Evolutionary conservation across 2,113 vertebrate genomes (phyloP), one percentile per base, ranked within the genome.

Genomic region (Xerus inauris): DNA sequence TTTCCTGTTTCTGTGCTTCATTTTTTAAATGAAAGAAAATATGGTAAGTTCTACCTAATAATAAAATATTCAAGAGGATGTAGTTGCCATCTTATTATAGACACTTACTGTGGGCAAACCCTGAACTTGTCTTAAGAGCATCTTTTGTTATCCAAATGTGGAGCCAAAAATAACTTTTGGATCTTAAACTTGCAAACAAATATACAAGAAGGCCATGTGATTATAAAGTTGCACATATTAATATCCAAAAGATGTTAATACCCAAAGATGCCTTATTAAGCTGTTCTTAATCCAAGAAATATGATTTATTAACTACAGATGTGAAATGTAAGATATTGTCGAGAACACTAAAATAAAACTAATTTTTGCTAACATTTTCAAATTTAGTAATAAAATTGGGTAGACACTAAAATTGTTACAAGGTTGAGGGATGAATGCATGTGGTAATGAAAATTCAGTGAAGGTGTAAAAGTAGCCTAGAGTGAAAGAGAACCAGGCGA

Each of bases 71-170:
- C 96, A 96, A 96, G 96, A 97, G 91, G 81, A 97, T 42, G 57
- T 92, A 95, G 95, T 80, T 89, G 92, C 95, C 95, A 85, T 97
- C 97, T 97, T 97, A 98, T 97, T 86, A 94, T 84, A 97, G 96
- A 98, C 97, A 93, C 59, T 57, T 57, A 62, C 2, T 1, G 77
- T 90, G 67, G 38, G 79, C 79, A 97, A 65, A 59, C 75, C 38
- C 92, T 96, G 83, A 49, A 97, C 84, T 95, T 94, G 90, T 97
- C 94, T 75, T 96, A 97, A 91, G 82, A 92, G 8, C 28, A 85
- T 91, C 91, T 90, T 93, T 94, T 96, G 96, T 96, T 96, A 97
- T 87, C 72, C 97, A 95, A 81, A 94, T 95, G 83, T 89, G 45
- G 77, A 97, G 95, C 16, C 2, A 8, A 17, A 69, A 98, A 96